A percentile compares a stretch with the other conserved stretches of the same genome.
Conservation (phyloP, 2,888 invertebrate species). For the Gisinianus flammeolus region DNA sequence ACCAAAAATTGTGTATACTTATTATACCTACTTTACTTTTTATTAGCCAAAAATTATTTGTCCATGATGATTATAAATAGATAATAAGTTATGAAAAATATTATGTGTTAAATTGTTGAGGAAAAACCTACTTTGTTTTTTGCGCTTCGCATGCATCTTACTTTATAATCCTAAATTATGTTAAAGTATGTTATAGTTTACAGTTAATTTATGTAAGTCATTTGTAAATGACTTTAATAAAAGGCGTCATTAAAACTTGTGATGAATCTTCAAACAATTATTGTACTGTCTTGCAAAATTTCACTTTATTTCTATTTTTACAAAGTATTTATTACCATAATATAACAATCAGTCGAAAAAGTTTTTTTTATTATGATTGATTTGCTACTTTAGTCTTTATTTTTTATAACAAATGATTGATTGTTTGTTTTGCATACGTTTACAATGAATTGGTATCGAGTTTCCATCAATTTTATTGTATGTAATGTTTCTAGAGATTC, state of each 20-base stretch:
- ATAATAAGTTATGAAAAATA: too few species aligned
- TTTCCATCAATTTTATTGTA: not conserved
- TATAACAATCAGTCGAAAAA: slow-evolving; percentile 20
- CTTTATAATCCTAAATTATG: too few species aligned
- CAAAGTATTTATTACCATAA: slow-evolving; percentile 9
- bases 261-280: not conserved
- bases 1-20: too few species aligned
- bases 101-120: too few species aligned
- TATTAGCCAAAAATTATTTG: too few species aligned
- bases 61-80: too few species aligned
- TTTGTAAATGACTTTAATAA: not conserved
- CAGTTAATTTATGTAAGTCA: too few species aligned
- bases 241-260: not conserved
- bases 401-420: not conserved
- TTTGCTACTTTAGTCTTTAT: not conserved
- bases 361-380: not conserved
- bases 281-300: not conserved
- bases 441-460: not conserved
- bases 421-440: not conserved
- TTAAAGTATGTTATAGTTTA: too few species aligned
- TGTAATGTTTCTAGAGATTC: not conserved
- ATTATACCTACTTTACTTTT: too few species aligned
- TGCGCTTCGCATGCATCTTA: too few species aligned
- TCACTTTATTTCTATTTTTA: not conserved
- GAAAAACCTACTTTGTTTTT: too few species aligned